A percentile compares a stretch with the other conserved stretches of the same genome.
phyloP scores from a whole-genome alignment of 2,888 invertebrate species.

The Melanchra persicariae region DNA sequence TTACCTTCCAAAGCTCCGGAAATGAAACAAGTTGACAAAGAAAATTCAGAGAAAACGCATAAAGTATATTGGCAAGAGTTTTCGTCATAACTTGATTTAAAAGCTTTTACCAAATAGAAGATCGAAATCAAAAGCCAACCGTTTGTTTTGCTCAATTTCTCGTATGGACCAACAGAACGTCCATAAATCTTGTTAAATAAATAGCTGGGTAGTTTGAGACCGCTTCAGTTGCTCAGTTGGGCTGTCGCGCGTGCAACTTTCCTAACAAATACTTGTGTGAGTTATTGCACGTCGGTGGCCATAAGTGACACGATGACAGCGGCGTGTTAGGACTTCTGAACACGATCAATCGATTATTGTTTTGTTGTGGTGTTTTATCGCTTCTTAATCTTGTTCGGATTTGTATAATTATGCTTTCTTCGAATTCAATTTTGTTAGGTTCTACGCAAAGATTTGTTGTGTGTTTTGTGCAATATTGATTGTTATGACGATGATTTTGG shows the following conservation, averaged over 20 bases:
- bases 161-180: conserved; percentile 32
- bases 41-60: conserved; percentile 2
- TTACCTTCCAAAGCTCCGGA: not conserved
- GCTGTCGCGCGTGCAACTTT: conserved; percentile 56
- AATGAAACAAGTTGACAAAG: conserved; percentile 20
- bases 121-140: conserved; percentile 38
- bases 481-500: not conserved
- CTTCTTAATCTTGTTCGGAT: conserved; percentile 2
- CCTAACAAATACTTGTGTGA: conserved; percentile 67
- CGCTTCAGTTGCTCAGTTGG: conserved; percentile 54
- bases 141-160: conserved; percentile 55
- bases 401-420: not conserved
- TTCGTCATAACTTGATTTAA: conserved; percentile 41
- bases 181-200: conserved; percentile 66
- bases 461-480: not conserved
- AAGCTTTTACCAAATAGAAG: conserved; percentile 46
- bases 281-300: conserved; percentile 57
- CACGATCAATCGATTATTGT: conserved; percentile 24
- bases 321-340: conserved; percentile 31
- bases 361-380: conserved; percentile 22
- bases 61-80: conserved; percentile 32
- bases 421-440: not conserved
- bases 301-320: conserved; percentile 49
- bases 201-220: conserved; percentile 62
- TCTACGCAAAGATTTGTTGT: not conserved